Conservation (phyloP, 1,140 invertebrate species). For the Hyles vespertilio region DNA sequence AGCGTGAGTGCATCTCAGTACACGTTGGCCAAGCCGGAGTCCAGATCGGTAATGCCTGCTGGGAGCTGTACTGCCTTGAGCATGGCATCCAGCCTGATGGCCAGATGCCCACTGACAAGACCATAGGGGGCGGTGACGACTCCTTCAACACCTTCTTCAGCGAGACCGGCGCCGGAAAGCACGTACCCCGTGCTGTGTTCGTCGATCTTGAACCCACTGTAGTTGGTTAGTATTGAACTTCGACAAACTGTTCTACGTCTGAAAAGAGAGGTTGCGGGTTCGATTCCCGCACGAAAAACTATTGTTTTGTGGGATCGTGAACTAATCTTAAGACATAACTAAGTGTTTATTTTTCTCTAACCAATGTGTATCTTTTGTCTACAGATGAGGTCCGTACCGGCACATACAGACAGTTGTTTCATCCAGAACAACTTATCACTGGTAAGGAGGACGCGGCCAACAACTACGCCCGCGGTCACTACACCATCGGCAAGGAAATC, state of each 20-base stretch:
- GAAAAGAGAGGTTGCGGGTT: not conserved
- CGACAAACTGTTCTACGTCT: not conserved
- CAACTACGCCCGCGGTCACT: slow-evolving; percentile 93
- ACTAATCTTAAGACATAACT: not conserved
- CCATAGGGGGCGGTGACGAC: slow-evolving; percentile 84
- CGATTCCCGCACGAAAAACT: too few species aligned
- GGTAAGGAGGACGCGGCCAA: slow-evolving; percentile 94
- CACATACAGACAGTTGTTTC: slow-evolving; percentile 90
- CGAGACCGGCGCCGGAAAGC: slow-evolving; percentile 92
- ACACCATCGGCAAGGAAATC: slow-evolving; percentile 93
- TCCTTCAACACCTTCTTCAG: slow-evolving; percentile 95
- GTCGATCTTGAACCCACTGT: slow-evolving; percentile 93
- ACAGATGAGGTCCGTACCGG: slow-evolving; percentile 86
- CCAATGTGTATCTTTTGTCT: slow-evolving; percentile 28
- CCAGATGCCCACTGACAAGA: slow-evolving; percentile 81
- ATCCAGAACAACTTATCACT: slow-evolving; percentile 90
- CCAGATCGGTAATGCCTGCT: slow-evolving; percentile 89
- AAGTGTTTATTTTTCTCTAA: slow-evolving; percentile 9
- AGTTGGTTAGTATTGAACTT: slow-evolving; percentile 79
- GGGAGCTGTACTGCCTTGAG: slow-evolving; percentile 87
- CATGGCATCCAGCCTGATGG: slow-evolving; percentile 88
- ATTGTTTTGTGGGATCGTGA: not conserved
- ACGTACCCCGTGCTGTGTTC: slow-evolving; percentile 90
- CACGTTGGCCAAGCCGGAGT: slow-evolving; percentile 86
- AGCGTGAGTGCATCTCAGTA: slow-evolving; percentile 82